phyloP scores from a whole-genome alignment of 2,888 invertebrate species.

The Ichneumoninae sp. region DNA sequence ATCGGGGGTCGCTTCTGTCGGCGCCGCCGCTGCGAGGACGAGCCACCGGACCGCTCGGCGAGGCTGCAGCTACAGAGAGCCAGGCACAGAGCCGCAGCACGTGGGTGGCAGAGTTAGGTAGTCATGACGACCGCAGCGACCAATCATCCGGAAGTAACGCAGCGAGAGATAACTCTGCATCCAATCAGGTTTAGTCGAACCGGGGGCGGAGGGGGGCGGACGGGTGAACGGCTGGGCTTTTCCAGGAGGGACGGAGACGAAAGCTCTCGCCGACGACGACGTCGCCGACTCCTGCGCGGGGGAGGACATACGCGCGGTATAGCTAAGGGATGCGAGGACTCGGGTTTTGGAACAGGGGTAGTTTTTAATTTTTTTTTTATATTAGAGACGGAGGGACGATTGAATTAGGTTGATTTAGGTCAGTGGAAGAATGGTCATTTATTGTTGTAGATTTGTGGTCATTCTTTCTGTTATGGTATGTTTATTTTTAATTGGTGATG shows the following conservation, averaged over 20 bases:
- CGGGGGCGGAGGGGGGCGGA: conserved; percentile 74
- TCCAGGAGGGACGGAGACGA: conserved; percentile 63
- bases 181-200: conserved; percentile 83
- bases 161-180: conserved; percentile 84
- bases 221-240: conserved; percentile 36
- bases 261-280: conserved; percentile 61
- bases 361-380: not conserved
- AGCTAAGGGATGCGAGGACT: not conserved
- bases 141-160: conserved; percentile 84
- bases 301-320: not conserved
- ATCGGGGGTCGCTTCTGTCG: conserved; percentile 44
- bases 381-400: not conserved
- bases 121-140: conserved; percentile 84
- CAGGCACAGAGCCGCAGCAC: conserved; percentile 72
- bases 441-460: no score
- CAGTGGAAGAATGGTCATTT: no score
- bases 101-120: conserved; percentile 81
- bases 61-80: conserved; percentile 69
- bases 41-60: conserved; percentile 60
- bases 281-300: conserved; percentile 3
- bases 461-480: no score
- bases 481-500: no score
- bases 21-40: conserved; percentile 50
- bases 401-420: no score
- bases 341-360: not conserved